Base-by-base conservation (phyloP, 2,113 vertebrate genomes). In the Melospiza melodia region DNA sequence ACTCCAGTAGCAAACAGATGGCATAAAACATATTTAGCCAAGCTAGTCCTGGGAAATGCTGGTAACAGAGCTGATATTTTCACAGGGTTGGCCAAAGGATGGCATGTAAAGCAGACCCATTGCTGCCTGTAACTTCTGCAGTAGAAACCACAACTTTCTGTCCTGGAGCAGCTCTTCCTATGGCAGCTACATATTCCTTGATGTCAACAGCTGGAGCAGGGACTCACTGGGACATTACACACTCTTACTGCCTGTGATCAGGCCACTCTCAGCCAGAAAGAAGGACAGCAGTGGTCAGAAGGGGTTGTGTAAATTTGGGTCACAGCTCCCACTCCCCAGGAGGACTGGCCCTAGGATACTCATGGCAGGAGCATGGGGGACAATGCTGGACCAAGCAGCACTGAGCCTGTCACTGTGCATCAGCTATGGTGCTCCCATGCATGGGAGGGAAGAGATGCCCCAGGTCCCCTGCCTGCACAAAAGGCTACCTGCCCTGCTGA, bases 181-280 rank as follows among this genome's bases (percentile, higher is more conserved):
- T 51, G 39, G 58, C 49, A 90, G 46, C 37, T 79, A 58, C 28
- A 22, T 1, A 1, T 51, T 44, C 41, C 58, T 76, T 46, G 27
- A 65, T 41, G 22, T 75, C 84, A 63, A 43, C 17, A 43, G 27
- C 57, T 57, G 39, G 20, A 92, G 24, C 4, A 0, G 44, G 33
- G 17, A 48, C 22, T 44, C 44, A 15, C 8, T 1, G 4, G 55
- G 24, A 39, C 35, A 63, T 28, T 28, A 46, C 1, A 3, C 0
- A 0, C 16, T 76, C 37, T 41, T 67, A 66, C 14, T 18, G 35
- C n/a, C 49, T 76, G 17, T 85, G 49, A 23, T 80, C 15, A 37
- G 35, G 15, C 19, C 41, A 22, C 13, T 62, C 24, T 61, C 2
- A 0, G 31, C 31, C 8, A 6, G 16, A 4, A 5, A 6, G 44